Evolutionary conservation across 2,113 vertebrate species (phyloP), one percentile per base, ranked within the genome.

Genomic region (Brienomyrus longianalis): DNA sequence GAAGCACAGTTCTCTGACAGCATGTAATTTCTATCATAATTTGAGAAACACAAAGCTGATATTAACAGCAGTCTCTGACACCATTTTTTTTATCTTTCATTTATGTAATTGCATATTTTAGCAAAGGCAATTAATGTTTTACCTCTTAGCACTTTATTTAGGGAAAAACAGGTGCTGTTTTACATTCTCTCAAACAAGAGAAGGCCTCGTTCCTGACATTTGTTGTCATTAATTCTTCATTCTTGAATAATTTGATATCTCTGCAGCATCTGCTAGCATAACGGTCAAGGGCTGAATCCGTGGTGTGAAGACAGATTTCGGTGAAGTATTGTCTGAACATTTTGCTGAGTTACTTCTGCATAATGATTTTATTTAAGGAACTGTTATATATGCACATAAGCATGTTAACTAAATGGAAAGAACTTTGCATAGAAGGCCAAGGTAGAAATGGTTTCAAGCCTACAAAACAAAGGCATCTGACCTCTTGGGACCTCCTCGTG

Each of bases 41-140:
- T 89, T 52, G 6, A 43, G 48, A 54, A 89, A 35, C 87, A 35
- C 88, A 52, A 52, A 45, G 45, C 43, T 88, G 59, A 83, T 80
- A 83, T 74, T 74, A 39, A 54, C 27, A 43, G 27, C 48, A 83
- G 88, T 19, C 19, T 83, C 47, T 89, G 88, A 89, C 45, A 80
- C 50, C n/a, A 47, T 48, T 47, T 80, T 45, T 56, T 88, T 80
- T 2, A n/a, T 66, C 19, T 19, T 43, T 89, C 48, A 80, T 52
- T 35, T 54, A 13, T 89, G 11, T 39, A 83, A 89, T 80, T 89
- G 48, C 66, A 80, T 83, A 39, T 52, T 70, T 89, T 27, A 23
- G 48, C 31, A 31, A 50, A n/a, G 45, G 23, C 59, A 50, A 48
- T 70, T 88, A 48, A 23, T 88, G 43, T 74, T 27, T n/a, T 31